Evolutionary conservation across 2,888 invertebrate species (phyloP).

Genomic region (Petrophora chlorosata): DNA sequence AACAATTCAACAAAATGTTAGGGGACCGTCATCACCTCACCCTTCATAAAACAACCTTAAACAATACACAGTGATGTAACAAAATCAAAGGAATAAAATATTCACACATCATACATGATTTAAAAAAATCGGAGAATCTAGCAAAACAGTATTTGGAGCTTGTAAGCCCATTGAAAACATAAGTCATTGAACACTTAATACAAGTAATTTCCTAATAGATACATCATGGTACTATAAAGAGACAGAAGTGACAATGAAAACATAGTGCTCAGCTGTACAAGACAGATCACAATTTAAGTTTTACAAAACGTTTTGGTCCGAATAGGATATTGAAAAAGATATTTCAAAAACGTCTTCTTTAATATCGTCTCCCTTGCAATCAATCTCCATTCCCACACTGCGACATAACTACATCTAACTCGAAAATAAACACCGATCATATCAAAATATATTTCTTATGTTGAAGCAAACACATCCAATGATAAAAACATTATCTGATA

Average conservation of each 20-base stretch:
- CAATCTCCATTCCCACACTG: constrained; percentile 6
- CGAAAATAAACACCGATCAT: constrained; percentile 63
- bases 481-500: constrained; percentile 52
- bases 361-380: constrained; percentile 15
- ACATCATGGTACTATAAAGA: background rate
- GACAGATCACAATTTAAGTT: constrained; percentile 5
- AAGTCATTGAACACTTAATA: background rate
- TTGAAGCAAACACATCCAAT: constrained; percentile 60
- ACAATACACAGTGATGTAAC: constrained; percentile 47
- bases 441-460: constrained; percentile 72
- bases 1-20: constrained; percentile 62
- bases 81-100: constrained; percentile 35
- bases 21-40: constrained; percentile 43
- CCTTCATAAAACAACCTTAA: constrained; percentile 50
- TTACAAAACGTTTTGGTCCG: constrained; percentile 57
- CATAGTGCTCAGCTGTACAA: background rate
- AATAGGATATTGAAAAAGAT: constrained; percentile 44
- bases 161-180: background rate
- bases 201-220: background rate
- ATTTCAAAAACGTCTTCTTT: constrained; percentile 42
- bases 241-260: constrained; percentile 10
- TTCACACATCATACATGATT: constrained; percentile 30
- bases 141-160: background rate
- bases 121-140: background rate
- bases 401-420: constrained; percentile 44